These are phyloP conservation scores for Rhodophaea formosa DNA, from an alignment of 2,888 invertebrate species.

Conservation along the genomic window DNA sequence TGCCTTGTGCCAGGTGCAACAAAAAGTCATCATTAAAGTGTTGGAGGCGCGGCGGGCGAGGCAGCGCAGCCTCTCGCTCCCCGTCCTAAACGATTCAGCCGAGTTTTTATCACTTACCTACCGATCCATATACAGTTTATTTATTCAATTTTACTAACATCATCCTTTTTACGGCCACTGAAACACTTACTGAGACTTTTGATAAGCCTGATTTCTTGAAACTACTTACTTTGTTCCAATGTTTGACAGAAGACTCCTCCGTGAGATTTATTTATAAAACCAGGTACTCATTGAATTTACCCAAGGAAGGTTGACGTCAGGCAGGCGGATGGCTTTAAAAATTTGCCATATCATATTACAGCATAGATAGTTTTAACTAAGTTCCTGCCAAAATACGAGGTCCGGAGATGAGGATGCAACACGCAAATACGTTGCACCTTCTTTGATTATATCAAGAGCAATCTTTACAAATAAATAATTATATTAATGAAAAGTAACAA, in stretches of 20 bases:
- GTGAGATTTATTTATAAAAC: neutral
- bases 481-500: too few relatives aligned
- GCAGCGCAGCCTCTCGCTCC: slow-evolving; percentile 61
- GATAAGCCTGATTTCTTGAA: slow-evolving; percentile 8
- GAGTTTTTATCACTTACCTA: slow-evolving; percentile 70
- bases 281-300: too few relatives aligned
- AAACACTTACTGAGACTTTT: slow-evolving; percentile 8
- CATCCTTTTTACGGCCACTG: slow-evolving; percentile 32
- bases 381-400: too few relatives aligned
- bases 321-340: too few relatives aligned
- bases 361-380: too few relatives aligned
- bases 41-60: slow-evolving; percentile 68
- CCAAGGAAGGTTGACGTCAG: too few relatives aligned
- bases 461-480: too few relatives aligned
- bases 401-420: too few relatives aligned
- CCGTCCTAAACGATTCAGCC: slow-evolving; percentile 69
- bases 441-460: too few relatives aligned
- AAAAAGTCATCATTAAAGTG: slow-evolving; percentile 79
- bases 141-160: slow-evolving; percentile 65
- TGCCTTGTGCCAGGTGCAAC: slow-evolving; percentile 50
- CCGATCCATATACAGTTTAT: slow-evolving; percentile 70
- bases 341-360: too few relatives aligned
- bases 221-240: neutral
- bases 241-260: neutral
- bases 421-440: too few relatives aligned